A percentile compares a stretch with the other conserved stretches of the same genome.
These are phyloP conservation scores for Periophthalmodon schlosseri DNA, from an alignment of 2,113 vertebrate species.

Conservation along the genomic window DNA sequence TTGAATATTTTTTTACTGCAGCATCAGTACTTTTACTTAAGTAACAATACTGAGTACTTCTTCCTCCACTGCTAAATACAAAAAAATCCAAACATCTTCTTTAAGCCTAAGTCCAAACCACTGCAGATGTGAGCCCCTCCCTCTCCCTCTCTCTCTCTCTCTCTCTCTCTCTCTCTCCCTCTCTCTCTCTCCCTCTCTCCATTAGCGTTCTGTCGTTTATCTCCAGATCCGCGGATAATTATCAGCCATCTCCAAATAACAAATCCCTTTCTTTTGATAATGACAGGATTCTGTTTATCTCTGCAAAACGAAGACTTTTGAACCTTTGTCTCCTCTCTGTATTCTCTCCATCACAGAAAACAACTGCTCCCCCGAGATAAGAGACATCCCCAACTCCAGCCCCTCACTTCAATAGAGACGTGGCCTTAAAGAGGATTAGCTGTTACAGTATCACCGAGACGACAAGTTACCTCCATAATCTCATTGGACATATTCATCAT, in stretches of 20 bases:
- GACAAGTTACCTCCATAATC: not conserved
- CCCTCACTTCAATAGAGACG: not conserved
- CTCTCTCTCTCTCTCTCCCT: too few relatives aligned
- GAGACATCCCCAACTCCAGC: not conserved
- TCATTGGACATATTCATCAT: not conserved
- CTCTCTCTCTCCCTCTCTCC: too few relatives aligned
- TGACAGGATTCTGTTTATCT: conserved; percentile 5
- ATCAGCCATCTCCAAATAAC: not conserved
- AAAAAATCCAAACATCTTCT: too few relatives aligned
- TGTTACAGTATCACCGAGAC: not conserved
- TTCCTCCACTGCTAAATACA: too few relatives aligned
- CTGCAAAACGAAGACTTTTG: not conserved
- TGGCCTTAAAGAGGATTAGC: not conserved
- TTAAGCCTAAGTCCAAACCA: too few relatives aligned
- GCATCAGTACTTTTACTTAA: too few relatives aligned
- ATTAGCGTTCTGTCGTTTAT: not conserved
- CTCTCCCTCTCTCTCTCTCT: too few relatives aligned
- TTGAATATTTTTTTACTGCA: too few relatives aligned
- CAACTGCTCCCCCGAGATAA: not conserved
- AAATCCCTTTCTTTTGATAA: conserved; percentile 3
- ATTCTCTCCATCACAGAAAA: conserved; percentile 4
- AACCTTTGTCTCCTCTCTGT: not conserved
- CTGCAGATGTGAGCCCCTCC: too few relatives aligned
- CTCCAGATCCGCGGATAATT: conserved; percentile 2
- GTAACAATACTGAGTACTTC: too few relatives aligned